Evolutionary conservation across 1,140 invertebrate genomes (phyloP), one percentile per base, ranked within the genome.

Genomic region (Drosophila sp.): DNA sequence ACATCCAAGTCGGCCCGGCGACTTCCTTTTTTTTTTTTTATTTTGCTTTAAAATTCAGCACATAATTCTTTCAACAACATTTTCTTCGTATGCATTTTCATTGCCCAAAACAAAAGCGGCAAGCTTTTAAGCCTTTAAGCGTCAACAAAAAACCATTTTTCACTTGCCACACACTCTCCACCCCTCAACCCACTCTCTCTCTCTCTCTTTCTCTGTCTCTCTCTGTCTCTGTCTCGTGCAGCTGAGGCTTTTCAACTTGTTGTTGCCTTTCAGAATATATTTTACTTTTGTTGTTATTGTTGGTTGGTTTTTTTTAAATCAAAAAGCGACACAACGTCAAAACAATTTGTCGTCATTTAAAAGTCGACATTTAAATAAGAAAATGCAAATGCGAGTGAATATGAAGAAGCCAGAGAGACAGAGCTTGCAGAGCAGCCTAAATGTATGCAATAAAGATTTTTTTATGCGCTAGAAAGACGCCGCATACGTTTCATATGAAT

Each of bases 281-380:
- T 50, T 50, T 50, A 25, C 44, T 50, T 50, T 50, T 50, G 44
- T 50, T 50, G 25, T 50, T 50, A 50, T 50, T 47, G 44, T 47
- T 47, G 44, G 5, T 76, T 72, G 66, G 72, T 76, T 76, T 74
- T 66, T 77, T 89, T 78, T 80, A 89, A 87, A 87, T 90, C 80
- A 89, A 80, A 87, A 87, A 84, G 84, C 84, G 77, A 89, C 84
- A 89, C 79, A 89, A 89, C 84, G 84, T 87, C 84, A 87, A 87
- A 89, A 87, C 84, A 87, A 87, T 87, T 87, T 87, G 84, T 87
- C 84, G 84, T 87, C 84, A 84, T 87, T 87, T 87, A 87, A 83
- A 89, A 87, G 84, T 89, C 84, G 84, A 89, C 84, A 87, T 87
- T 87, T 87, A 87, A 87, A 87, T 87, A 87, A 87, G 84, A 87